Evolutionary conservation across 2,113 vertebrate species (phyloP), one percentile per base, ranked within the genome.

Genomic region (Nycticryphes semicollaris): DNA sequence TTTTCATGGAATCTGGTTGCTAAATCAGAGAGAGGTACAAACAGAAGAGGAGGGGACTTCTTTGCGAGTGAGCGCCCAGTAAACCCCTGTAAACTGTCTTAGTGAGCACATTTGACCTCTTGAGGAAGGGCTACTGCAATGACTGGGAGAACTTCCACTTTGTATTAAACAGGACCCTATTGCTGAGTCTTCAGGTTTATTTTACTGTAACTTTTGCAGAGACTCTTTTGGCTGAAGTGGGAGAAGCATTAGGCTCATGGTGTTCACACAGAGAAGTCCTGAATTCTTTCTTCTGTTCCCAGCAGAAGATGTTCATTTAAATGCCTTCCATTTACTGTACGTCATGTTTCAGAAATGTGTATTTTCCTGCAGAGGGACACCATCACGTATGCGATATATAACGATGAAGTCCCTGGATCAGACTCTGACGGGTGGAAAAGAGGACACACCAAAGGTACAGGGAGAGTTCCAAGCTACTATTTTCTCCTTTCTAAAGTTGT

Each of bases 371-470:
- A 98, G 98, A 95, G 64, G 24, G 98, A 98, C 92, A 97, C 53
- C 87, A 97, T 97, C 37, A 98, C 97, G 15, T 99, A 99, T 48
- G 95, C 96, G 0, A 95, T 99, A 33, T 99, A 99, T 97, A 99
- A 99, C 1, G 99, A 99, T n/a, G 98, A 95, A 43, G 89, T 96
- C 48, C 98, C 99, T 37, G 97, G 96, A 6, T 82, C 95, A 33
- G 69, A 94, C 95, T 97, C 98, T n/a, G 97, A 98, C 41, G 84
- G 62, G 21, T 78, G 56, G 16, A 97, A 98, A 82, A 96, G 96
- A 59, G 99, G 99, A 95, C 99, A 99, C 89, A 98, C 98, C 57
- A 99, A 99, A 99, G 99, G 99, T 99, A 97, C 28, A 63, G 39
- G 24, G 19, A 75, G 31, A 47, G 28, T 66, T 51, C 68, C 50